These are phyloP conservation scores for Telmatochromis bifrenatus DNA, from an alignment of 2,113 vertebrate species.

Conservation along the genomic window DNA sequence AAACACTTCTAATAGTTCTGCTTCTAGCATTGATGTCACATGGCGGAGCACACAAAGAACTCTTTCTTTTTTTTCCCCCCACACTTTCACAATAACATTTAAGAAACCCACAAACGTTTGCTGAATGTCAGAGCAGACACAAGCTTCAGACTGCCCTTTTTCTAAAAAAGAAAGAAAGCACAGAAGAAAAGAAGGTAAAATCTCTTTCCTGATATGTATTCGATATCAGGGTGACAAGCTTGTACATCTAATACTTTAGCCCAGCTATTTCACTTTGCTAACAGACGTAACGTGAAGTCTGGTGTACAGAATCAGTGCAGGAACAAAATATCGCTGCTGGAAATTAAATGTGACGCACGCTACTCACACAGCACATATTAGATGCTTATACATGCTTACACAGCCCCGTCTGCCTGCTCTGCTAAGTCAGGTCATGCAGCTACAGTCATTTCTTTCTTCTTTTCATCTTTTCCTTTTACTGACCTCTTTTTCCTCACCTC, in stretches of 20 bases:
- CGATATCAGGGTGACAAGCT: neutral
- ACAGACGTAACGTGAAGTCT: neutral
- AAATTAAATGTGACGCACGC: neutral
- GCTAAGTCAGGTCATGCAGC: neutral
- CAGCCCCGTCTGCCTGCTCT: neutral
- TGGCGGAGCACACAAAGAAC: neutral
- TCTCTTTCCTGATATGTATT: neutral
- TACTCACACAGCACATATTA: neutral
- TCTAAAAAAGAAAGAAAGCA: neutral
- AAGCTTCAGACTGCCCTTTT: neutral
- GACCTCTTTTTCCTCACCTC: neutral
- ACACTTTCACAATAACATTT: neutral
- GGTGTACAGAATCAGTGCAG: neutral
- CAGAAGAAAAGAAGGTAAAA: neutral
- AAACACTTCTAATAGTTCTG: neutral
- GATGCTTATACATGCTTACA: neutral
- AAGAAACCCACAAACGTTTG: neutral
- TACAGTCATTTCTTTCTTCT: neutral
- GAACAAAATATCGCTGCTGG: neutral
- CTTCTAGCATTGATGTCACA: neutral
- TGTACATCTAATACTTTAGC: neutral
- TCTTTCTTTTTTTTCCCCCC: accelerated
- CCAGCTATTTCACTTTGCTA: neutral
- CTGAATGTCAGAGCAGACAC: neutral
- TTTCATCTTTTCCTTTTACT: neutral